Base-by-base conservation (phyloP, 1,140 invertebrate genomes). In the Coelopa frigida region DNA sequence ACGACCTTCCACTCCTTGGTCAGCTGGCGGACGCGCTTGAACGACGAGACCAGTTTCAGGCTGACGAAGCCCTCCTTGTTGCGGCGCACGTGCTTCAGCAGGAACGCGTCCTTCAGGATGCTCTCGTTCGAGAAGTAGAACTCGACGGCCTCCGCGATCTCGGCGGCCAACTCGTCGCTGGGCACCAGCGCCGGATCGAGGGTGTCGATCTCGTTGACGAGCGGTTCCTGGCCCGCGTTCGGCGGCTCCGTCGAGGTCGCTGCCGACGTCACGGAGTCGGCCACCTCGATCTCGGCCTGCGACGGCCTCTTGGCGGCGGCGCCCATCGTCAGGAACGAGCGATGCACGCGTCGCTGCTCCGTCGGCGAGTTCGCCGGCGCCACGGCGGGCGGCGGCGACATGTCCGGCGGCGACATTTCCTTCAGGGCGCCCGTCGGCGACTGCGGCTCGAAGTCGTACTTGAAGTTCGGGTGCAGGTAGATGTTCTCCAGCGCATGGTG, bases 61-160 rank as follows among this genome's bases (percentile, higher is more conserved):
- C 88, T 93, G 2, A 97, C 92, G 70, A 87, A 96, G 8, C 94
- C 93, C 70, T 94, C 89, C 67, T 94, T 94, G 65, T 95, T 94
- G 18, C 92, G 77, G 24, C 89, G 81, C 3, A 96, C 91, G 68
- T 96, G 92, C 69, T 96, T 97, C 26, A 96, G 69, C 5, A 97
- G 72, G 70, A 97, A 97, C 3, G 92, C 90, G 65, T 97, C 92
- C 70, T 94, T 95, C 2, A 89, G 81, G 47, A 97, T 91, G 63
- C 93, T 94, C 14, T 85, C 88, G 67, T 96, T 91, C 45, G 89
- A 92, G 67, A 97, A 95, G 70, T 95, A 95, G 66, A 88, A 93
- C 71, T 93, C 89, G 6, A 93, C 89, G 65, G 91, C 87, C 29
- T 82, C 75, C 29, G 88, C 79, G 47, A 92, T 89, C 52, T 83